Conservation (phyloP, 2,113 vertebrate genomes). For the Heptranchias perlo region DNA sequence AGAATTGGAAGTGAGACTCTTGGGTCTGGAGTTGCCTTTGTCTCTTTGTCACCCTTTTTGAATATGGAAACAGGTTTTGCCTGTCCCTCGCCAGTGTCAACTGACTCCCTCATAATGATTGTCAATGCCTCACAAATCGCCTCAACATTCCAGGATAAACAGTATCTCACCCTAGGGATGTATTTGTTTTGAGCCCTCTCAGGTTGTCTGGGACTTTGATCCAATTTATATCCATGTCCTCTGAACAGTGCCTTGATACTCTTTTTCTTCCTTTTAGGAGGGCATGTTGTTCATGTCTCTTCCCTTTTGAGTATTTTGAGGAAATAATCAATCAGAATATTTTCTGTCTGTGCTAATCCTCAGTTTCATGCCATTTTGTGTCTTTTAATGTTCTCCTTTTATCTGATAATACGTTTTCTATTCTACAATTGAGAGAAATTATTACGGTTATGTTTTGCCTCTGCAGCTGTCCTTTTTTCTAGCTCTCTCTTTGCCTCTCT, state of each 20-base stretch:
- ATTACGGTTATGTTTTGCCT: too few species aligned
- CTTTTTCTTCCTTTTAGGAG: background rate
- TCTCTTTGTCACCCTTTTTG: background rate
- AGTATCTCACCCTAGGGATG: background rate
- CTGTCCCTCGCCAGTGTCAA: background rate
- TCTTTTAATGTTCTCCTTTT: too few species aligned
- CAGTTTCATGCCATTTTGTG: too few species aligned
- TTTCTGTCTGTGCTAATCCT: too few species aligned
- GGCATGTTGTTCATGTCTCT: background rate
- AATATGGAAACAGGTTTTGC: background rate
- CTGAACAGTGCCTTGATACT: background rate
- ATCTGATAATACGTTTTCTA: too few species aligned
- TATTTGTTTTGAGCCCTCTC: background rate
- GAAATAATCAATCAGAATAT: background rate
- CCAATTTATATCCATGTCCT: background rate
- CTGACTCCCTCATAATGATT: background rate
- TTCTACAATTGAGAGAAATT: too few species aligned
- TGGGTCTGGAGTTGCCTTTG: background rate
- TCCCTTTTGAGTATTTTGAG: background rate
- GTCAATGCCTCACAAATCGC: background rate
- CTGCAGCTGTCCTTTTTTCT: too few species aligned
- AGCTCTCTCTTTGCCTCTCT: too few species aligned
- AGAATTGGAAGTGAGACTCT: background rate
- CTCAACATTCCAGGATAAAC: background rate
- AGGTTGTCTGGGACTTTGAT: background rate